These are phyloP conservation scores for Aptenodytes patagonicus DNA, from an alignment of 2,113 vertebrate genomes.

Conservation along the genomic window DNA sequence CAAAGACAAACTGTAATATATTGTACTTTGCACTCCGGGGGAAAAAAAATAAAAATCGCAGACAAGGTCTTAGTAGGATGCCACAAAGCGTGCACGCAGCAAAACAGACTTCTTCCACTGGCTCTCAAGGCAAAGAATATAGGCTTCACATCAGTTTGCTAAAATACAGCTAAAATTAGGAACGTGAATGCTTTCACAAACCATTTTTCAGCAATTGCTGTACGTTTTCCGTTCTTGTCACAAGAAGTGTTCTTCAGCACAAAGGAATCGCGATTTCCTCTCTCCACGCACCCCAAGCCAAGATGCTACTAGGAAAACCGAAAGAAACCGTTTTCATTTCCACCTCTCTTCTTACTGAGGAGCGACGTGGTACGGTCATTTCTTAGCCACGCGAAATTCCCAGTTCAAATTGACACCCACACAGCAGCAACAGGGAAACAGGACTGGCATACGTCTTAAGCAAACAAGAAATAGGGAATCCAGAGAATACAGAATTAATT, in stretches of 20 bases:
- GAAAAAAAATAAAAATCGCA: not conserved
- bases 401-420: not conserved
- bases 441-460: rapidly evolving
- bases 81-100: not conserved
- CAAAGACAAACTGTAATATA: not conserved
- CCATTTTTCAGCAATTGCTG: not conserved
- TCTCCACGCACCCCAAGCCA: not conserved
- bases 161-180: not conserved
- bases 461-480: not conserved
- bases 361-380: rapidly evolving
- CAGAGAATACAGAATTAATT: not conserved
- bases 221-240: not conserved
- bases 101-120: not conserved
- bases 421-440: rapidly evolving
- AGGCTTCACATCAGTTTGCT: not conserved
- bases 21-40: not conserved
- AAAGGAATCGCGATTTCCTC: not conserved
- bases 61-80: not conserved
- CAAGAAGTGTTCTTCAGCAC: not conserved
- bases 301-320: not conserved
- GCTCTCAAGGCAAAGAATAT: not conserved
- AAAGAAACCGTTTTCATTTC: not conserved
- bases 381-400: rapidly evolving
- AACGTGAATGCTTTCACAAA: not conserved
- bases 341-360: not conserved